Percentiles rank a stretch among this genome's conserved stretches.
phyloP scores from a whole-genome alignment of 2,797 vertebrate species.

The Gymnoscopelus microlampas region DNA sequence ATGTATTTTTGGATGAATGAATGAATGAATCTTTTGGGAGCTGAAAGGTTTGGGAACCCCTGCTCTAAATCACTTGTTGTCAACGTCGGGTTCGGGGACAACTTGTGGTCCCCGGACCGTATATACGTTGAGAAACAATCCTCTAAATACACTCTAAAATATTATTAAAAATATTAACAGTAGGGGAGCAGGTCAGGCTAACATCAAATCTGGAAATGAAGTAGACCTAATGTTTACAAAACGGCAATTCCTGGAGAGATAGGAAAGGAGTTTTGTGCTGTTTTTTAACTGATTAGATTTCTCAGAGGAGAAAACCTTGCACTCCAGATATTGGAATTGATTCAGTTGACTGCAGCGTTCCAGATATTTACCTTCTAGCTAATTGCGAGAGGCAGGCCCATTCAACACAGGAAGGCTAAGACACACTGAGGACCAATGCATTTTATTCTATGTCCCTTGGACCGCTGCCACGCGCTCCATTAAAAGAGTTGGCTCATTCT shows the following conservation, averaged over 20 bases:
- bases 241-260: slow-evolving; percentile 40
- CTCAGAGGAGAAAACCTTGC: slow-evolving; percentile 63
- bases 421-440: slow-evolving; percentile 46
- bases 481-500: slow-evolving; percentile 41
- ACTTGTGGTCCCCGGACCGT: too few species aligned
- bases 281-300: slow-evolving; percentile 68
- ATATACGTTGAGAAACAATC: slow-evolving; percentile 19
- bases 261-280: slow-evolving; percentile 50
- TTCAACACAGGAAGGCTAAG: slow-evolving; percentile 46
- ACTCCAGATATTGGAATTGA: slow-evolving; percentile 78
- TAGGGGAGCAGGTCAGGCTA: slow-evolving; percentile 28
- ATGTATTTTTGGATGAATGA: too few species aligned
- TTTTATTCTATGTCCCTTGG: slow-evolving; percentile 55
- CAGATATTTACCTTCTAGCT: slow-evolving; percentile 75
- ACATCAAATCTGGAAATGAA: slow-evolving; percentile 24
- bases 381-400: slow-evolving; percentile 69
- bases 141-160: slow-evolving; percentile 25
- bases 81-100: too few species aligned
- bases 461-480: slow-evolving; percentile 44
- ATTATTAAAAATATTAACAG: slow-evolving; percentile 12
- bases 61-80: too few species aligned
- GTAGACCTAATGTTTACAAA: slow-evolving; percentile 29
- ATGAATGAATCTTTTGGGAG: too few species aligned
- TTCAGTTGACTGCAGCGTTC: slow-evolving; percentile 63
- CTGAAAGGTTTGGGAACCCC: too few species aligned